Base-by-base conservation (phyloP, 2,797 vertebrate species). In the Tapirus indicus region DNA sequence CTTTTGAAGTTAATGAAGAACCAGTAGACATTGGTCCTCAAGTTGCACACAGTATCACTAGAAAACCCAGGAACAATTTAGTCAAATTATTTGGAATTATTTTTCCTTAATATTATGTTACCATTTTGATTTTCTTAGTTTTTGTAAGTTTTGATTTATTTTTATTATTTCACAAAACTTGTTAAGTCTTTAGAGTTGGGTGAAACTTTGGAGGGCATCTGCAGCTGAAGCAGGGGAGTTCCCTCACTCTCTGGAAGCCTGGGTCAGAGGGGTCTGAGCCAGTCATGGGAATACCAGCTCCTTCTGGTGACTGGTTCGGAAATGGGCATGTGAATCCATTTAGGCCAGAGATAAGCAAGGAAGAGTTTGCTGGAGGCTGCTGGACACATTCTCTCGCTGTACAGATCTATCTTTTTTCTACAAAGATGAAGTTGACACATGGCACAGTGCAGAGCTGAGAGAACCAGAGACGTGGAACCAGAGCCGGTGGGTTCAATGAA, bases 211-310 rank as follows among this genome's bases (percentile, higher is more conserved):
- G 27, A 23, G 58, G 47, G 18, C 12, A 10, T 20, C 32, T 21
- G 12, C 14, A n/a, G n/a, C 1, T 2, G 47, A n/a, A 9, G 44
- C 0, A 0, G 0, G 0, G 20, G 2, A 21, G 14, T 23, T 64
- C 20, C n/a, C 2, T 17, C 0, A 25, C 41, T 58, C 14, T 13
- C 27, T 17, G 25, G 38, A 54, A 35, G 16, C 10, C 4, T 3
- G 41, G 49, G 41, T 29, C 66, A 2, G 14, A 4, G 56, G 5
- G 6, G 25, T 62, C 23, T 1, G 54, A 18, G 13, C 35, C 2
- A 10, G 7, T 14, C 5, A 0, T 0, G 16, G 23, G 18, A 41
- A 58, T 13, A 66, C 2, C n/a, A 60, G 32, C 18, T 71, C 41
- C n/a, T 78, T 41, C n/a, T 6, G 18, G 41, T 3, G 13, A 23